phyloP scores from a whole-genome alignment of 2,797 vertebrate species.

The Serranus cabrilla region DNA sequence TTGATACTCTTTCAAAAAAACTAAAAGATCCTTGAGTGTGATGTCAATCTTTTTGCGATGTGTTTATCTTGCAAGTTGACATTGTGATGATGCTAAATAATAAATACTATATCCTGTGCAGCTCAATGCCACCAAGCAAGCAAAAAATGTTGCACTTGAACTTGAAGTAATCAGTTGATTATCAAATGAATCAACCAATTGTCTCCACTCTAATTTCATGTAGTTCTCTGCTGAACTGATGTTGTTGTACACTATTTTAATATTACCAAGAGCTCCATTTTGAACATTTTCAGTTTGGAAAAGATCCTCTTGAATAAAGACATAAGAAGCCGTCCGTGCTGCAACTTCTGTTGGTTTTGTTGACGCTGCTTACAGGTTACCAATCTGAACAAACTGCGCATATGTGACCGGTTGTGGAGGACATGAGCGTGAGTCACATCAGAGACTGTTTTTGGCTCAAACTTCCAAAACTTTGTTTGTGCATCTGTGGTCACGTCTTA shows the following conservation, averaged over 20 bases:
- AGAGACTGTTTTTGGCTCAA: conserved; percentile 26
- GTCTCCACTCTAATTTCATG: not conserved
- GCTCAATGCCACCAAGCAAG: too few relatives aligned
- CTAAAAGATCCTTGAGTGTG: too few relatives aligned
- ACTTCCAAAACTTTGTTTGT: conserved; percentile 13
- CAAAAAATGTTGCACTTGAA: not conserved
- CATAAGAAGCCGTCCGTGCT: not conserved
- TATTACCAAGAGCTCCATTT: not conserved
- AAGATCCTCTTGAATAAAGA: not conserved
- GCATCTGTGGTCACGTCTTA: conserved; percentile 21
- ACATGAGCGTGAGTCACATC: conserved; percentile 34
- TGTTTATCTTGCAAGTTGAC: too few relatives aligned
- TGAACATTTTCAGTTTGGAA: not conserved
- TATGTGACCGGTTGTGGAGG: conserved; percentile 13
- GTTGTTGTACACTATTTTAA: too few relatives aligned
- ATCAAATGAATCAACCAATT: not conserved
- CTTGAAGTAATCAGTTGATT: not conserved
- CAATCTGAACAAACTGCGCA: conserved; percentile 1
- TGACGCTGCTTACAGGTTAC: conserved; percentile 9
- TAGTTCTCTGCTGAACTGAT: not conserved
- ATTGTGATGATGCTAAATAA: too few relatives aligned
- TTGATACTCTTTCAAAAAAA: too few relatives aligned
- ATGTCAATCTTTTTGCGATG: too few relatives aligned
- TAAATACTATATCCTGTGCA: too few relatives aligned
- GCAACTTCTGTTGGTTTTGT: not conserved